phyloP scores from a whole-genome alignment of 2,113 vertebrate species.

The Spizaetus ornatus region DNA sequence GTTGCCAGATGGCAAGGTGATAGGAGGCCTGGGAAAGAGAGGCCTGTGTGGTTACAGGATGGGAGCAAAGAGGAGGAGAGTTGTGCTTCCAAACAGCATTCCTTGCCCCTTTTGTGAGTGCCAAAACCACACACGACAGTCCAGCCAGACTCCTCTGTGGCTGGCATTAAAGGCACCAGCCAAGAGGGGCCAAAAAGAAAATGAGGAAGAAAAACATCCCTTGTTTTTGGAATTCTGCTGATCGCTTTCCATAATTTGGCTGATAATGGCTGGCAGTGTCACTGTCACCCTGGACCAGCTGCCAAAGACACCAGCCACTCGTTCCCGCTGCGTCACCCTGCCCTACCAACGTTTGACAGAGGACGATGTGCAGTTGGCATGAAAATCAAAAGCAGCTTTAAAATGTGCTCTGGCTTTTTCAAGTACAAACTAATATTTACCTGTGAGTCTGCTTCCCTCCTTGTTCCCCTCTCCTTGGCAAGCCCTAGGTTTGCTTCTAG shows the following conservation, averaged over 20 bases:
- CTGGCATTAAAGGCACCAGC: not conserved
- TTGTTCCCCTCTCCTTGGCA: not conserved
- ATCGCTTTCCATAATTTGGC: not conserved
- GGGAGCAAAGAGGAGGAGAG: not conserved
- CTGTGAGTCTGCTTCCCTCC: constrained; percentile 21
- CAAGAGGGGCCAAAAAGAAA: not conserved
- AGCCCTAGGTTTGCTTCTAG: not conserved
- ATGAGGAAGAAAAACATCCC: not conserved
- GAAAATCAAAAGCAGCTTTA: constrained; percentile 27
- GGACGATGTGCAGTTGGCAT: not conserved
- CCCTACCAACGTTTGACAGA: not conserved
- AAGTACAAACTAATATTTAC: constrained; percentile 57
- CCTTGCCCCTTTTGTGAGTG: not conserved
- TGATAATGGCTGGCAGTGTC: not conserved
- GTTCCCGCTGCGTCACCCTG: not conserved
- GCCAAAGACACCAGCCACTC: not conserved
- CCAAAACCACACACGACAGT: not conserved
- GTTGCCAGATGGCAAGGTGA: not conserved
- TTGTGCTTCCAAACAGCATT: not conserved
- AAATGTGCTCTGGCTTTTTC: constrained; percentile 21
- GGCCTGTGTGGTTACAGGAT: not conserved
- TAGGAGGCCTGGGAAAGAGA: not conserved
- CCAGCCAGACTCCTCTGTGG: not conserved
- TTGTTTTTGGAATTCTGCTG: constrained; percentile 8
- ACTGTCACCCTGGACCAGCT: not conserved